Evolutionary conservation across 2,113 vertebrate genomes (phyloP).

Genomic region (Nycticebus coucang): DNA sequence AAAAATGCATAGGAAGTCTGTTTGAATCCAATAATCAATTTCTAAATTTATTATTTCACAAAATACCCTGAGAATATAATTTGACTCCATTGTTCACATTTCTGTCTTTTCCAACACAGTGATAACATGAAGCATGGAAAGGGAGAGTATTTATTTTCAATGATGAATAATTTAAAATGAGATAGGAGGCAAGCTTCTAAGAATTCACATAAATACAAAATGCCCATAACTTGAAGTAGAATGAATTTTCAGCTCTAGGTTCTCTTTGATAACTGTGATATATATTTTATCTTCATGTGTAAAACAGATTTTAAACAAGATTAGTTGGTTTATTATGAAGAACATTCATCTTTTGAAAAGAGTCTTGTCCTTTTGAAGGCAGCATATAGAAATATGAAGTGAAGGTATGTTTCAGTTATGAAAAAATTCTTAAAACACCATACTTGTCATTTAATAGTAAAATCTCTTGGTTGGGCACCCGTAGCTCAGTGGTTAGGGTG

Average conservation of each 20-base stretch:
- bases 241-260: background rate
- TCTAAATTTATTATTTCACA: conserved; percentile 16
- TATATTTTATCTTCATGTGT: background rate
- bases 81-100: background rate
- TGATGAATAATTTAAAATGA: conserved; percentile 30
- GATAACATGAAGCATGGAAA: background rate
- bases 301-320: conserved; percentile 42
- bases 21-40: conserved; percentile 28
- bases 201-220: conserved; percentile 31
- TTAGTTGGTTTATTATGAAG: conserved; percentile 39
- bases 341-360: conserved; percentile 34
- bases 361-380: conserved; percentile 29
- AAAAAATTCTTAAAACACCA: background rate
- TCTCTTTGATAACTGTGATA: conserved; percentile 33
- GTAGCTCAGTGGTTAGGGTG: no score
- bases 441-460: conserved; percentile 20
- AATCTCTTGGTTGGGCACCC: background rate
- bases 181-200: background rate
- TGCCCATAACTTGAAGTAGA: conserved; percentile 34
- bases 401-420: background rate
- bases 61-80: background rate
- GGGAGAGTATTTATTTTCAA: background rate
- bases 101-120: background rate
- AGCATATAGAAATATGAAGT: background rate
- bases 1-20: background rate